Base-by-base conservation (phyloP, 1,140 invertebrate species). In the Venturia canescens region DNA sequence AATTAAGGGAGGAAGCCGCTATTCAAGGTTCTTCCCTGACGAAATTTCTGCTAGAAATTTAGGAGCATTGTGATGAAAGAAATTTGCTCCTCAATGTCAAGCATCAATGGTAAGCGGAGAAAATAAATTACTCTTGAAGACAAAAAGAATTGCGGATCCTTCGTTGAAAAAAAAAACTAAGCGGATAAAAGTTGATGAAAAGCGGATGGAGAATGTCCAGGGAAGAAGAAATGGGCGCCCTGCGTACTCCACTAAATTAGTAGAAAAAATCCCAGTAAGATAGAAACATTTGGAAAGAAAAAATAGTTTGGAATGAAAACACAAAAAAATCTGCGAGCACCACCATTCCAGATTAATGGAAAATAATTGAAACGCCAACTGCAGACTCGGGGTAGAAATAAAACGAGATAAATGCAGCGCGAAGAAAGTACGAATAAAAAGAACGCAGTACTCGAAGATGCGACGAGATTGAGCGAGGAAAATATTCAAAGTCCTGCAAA, bases 361-460 rank as follows among this genome's bases (percentile, higher is more conserved):
- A 9, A 57, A 57, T 57, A 57, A 57, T 57, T 57, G 53, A 57
- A 57, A 57, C 53, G 16, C 53, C n/a, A 57, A 23, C 53, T 57
- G 3, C 21, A 1, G n/a, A 57, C 53, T 57, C 13, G 53, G 16
- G 53, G 53, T 57, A 16, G 53, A 57, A 57, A 16, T 57, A 23
- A n/a, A 57, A 57, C n/a, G 21, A 44, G 11, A 44, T 9, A 11
- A 44, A 44, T 44, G 38, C 11, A 44, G 13, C 38, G 38, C 38
- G 5, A 44, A 9, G 38, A 44, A 44, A 44, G 38, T 1, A 11
- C 7, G 38, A 44, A 44, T 6, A 6, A 44, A 44, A 6, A 44
- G 13, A 44, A 11, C 13, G 13, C 7, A 9, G 13, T 1, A 34
- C 38, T 44, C 38, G 38, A 9, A 44, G 7, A 44, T 44, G 13